A percentile compares a stretch with the other conserved stretches of the same genome.
Evolutionary conservation across 2,113 vertebrate species (phyloP).

Genomic region (Macrotis lagotis): DNA sequence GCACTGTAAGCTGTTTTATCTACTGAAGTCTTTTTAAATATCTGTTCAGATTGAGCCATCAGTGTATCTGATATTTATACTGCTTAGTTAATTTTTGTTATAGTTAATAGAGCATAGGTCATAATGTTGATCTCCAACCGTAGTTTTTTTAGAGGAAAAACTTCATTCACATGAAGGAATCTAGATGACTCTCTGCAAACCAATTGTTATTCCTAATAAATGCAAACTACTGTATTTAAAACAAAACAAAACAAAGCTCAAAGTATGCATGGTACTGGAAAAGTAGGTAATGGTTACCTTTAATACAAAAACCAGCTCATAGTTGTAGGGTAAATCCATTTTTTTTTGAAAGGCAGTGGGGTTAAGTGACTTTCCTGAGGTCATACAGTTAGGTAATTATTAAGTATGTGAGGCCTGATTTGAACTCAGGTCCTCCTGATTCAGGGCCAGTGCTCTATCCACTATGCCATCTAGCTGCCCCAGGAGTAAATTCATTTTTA

Average conservation of each 20-base stretch:
- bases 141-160: not conserved
- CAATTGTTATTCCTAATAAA: not conserved
- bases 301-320: not conserved
- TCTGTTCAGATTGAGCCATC: not conserved
- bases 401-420: too few species aligned
- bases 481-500: not conserved
- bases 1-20: not conserved
- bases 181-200: not conserved
- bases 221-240: not conserved
- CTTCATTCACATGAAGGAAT: not conserved
- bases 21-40: not conserved
- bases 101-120: not conserved
- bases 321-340: not conserved
- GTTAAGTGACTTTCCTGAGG: too few species aligned
- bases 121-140: not conserved
- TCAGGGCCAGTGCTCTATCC: too few species aligned
- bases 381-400: too few species aligned
- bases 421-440: too few species aligned
- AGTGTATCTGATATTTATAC: not conserved
- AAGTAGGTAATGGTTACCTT: not conserved
- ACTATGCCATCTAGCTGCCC: too few species aligned
- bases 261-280: not conserved
- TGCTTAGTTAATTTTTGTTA: not conserved
- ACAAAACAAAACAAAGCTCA: not conserved
- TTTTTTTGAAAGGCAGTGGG: too few species aligned